A percentile compares a stretch with the other conserved stretches of the same genome.
Conservation (phyloP, 2,797 vertebrate species). For the Phataginus tetradactyla region DNA sequence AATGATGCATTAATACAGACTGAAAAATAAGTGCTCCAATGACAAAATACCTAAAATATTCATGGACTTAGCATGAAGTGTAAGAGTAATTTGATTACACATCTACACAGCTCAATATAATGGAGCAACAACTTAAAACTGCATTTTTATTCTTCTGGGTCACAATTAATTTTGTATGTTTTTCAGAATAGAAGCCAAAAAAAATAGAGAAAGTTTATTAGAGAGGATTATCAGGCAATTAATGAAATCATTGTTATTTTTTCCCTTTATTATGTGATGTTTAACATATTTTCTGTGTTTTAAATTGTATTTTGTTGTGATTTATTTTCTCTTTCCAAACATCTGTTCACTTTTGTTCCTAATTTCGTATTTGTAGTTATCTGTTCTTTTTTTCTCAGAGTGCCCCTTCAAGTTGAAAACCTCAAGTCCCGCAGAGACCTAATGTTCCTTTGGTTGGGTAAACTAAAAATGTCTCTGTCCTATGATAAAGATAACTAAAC, state of each 20-base stretch:
- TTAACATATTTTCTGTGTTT: conserved; percentile 14
- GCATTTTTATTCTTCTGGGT: neutral
- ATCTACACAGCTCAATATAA: neutral
- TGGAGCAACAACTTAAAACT: neutral
- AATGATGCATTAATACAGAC: neutral
- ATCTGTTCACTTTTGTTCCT: neutral
- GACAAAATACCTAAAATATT: neutral
- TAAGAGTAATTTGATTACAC: neutral
- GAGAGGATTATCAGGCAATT: neutral
- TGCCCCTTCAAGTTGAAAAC: neutral
- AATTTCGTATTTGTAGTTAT: conserved; percentile 43
- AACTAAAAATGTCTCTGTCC: conserved; percentile 9
- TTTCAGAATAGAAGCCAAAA: conserved; percentile 20
- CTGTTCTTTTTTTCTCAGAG: conserved; percentile 22
- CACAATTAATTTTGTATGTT: neutral
- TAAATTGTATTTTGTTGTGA: conserved; percentile 27
- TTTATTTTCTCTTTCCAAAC: conserved; percentile 45
- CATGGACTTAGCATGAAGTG: neutral
- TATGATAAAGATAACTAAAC: neutral
- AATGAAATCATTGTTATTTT: neutral
- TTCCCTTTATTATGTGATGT: conserved; percentile 25
- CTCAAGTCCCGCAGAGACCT: neutral
- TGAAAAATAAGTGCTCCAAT: neutral
- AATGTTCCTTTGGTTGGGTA: neutral
- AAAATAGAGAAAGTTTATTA: neutral